Evolutionary conservation across 2,113 vertebrate species (phyloP), one percentile per base, ranked within the genome.

Genomic region (Charadrius vociferus): DNA sequence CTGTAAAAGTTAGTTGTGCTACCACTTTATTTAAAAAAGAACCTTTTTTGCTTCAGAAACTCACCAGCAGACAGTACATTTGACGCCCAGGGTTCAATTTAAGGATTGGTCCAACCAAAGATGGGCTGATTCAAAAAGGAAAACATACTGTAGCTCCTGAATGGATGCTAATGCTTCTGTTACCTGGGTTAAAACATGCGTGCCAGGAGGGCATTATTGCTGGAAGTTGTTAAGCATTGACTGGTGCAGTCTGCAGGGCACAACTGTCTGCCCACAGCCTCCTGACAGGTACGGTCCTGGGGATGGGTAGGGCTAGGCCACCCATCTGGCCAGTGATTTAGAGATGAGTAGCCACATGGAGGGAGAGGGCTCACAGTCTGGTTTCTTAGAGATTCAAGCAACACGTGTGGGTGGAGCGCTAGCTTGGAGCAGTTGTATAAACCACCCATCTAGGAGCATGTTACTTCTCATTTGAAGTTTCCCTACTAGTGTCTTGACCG

Each of bases 371-470:
- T 90, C 7, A 23, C 1, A 3, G 11, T 73, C 37, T 7, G 1
- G 10, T 86, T 80, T 86, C 61, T 22, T 41, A 49, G 34, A 62
- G 36, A 30, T 75, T 80, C 62, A 58, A 66, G 26, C 50, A 71
- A 30, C 26, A 24, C 1, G 0, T 0, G 0, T 13, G 15, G 71
- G 0, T 13, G 15, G 71, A 66, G 75, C 10, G 36, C 36, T 68
- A 45, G 37, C 39, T 50, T 29, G 34, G 45, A 79, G 26, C 50
- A 79, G 37, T n/a, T 23, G 30, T 26, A 29, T 50, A n/a, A 95
- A 59, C 20, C 43, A 32, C 24, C 7, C 1, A 1, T 29, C 37
- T 55, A 49, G 20, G 26, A 65, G 39, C 10, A 8, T 3, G n/a
- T 62, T 78, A 27, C 37, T 86, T 68, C 43, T 43, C 21, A 12